These are phyloP conservation scores for Rhingia rostrata DNA, from an alignment of 2,888 invertebrate species.

Conservation along the genomic window DNA sequence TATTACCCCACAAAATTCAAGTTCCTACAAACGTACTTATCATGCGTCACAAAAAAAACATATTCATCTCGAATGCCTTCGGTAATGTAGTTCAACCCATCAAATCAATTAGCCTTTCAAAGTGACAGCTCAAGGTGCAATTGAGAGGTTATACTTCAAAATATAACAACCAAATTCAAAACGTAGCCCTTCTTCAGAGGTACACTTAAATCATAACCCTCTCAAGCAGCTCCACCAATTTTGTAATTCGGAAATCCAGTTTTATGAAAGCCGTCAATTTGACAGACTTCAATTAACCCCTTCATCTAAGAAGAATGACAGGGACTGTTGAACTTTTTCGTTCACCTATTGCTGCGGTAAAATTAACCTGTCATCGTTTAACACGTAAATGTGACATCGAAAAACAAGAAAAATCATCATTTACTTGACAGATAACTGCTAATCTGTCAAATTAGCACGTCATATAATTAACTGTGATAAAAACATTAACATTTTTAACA, in stretches of 20 bases:
- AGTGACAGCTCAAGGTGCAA: constrained; percentile 20
- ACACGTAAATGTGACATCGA: constrained; percentile 18
- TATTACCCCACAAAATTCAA: too few relatives aligned
- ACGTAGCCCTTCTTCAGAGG: neutral
- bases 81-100: neutral
- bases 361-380: constrained; percentile 3
- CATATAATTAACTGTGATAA: constrained; percentile 19
- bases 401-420: neutral
- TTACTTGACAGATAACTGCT: constrained; percentile 21
- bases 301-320: constrained; percentile 20
- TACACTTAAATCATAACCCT: too few relatives aligned
- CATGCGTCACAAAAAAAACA: too few relatives aligned
- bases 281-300: constrained; percentile 18
- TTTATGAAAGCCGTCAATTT: constrained; percentile 33
- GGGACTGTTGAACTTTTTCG: neutral
- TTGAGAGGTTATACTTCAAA: neutral
- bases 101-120: neutral
- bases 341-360: constrained; percentile 4
- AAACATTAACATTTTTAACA: constrained; percentile 48
- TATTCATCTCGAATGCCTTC: too few relatives aligned
- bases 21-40: too few relatives aligned
- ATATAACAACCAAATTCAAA: neutral
- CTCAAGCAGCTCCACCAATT: neutral
- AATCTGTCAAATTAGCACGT: constrained; percentile 31
- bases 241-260: constrained; percentile 4